phyloP scores from a whole-genome alignment of 2,797 vertebrate genomes.

The Eulemur albifrons region DNA sequence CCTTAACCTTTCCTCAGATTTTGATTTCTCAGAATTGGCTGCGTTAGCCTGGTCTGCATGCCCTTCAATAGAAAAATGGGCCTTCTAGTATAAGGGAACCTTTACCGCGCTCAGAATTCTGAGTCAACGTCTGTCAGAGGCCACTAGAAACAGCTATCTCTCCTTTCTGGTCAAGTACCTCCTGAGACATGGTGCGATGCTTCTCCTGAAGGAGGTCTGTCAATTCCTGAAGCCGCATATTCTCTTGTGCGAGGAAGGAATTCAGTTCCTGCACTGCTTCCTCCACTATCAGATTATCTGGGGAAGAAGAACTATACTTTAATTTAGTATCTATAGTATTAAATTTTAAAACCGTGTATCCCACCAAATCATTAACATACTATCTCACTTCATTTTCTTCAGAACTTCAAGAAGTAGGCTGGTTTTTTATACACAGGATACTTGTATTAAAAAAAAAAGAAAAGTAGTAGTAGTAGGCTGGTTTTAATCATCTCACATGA shows the following conservation, averaged over 20 bases:
- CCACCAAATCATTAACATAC: background rate
- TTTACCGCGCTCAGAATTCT: background rate
- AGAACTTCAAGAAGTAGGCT: background rate
- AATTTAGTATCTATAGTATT: background rate
- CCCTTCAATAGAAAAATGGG: background rate
- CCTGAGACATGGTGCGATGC: constrained; percentile 94
- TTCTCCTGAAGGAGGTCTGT: constrained; percentile 94
- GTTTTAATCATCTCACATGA: background rate
- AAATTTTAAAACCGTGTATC: background rate
- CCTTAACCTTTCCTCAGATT: background rate
- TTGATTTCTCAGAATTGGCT: background rate
- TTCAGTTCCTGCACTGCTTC: constrained; percentile 89
- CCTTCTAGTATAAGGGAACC: background rate
- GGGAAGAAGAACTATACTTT: constrained; percentile 35
- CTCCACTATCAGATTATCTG: constrained; percentile 84
- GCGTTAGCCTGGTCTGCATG: background rate
- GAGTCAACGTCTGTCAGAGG: background rate
- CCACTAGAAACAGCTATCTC: background rate
- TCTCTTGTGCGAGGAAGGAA: constrained; percentile 90
- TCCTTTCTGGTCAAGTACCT: constrained; percentile 84
- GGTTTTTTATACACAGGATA: background rate
- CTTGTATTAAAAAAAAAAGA: background rate
- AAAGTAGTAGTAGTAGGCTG: background rate
- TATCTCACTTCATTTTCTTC: background rate
- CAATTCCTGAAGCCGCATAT: constrained; percentile 91